Conservation (phyloP, 1,140 invertebrate genomes). For the Lasioglossum baleicum region DNA sequence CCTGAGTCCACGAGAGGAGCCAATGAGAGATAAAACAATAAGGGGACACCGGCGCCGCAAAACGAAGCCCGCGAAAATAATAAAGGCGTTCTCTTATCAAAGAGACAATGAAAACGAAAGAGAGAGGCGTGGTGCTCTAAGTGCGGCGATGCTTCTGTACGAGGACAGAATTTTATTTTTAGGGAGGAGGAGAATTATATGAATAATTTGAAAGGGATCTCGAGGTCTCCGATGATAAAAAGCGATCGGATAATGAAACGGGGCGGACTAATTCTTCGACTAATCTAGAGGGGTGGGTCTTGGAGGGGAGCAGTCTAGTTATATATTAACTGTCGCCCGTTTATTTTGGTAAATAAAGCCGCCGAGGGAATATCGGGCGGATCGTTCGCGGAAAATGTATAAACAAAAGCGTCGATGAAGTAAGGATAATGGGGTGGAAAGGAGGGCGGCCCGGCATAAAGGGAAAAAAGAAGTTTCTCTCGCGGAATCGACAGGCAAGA, state of each 20-base stretch:
- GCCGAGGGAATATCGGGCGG: neutral
- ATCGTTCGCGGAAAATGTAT: neutral
- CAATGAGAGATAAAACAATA: conserved; percentile 30
- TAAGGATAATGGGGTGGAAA: conserved; percentile 19
- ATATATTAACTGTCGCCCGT: too few relatives aligned
- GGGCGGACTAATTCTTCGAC: conserved; percentile 12
- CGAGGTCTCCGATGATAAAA: conserved; percentile 27
- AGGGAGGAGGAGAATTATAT: conserved; percentile 13
- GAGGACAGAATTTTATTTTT: conserved; percentile 7
- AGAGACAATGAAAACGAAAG: neutral
- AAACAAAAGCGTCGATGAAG: conserved; percentile 24
- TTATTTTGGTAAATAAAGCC: conserved; percentile 12
- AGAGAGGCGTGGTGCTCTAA: too few relatives aligned
- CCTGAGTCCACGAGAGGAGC: neutral
- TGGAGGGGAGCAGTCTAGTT: neutral
- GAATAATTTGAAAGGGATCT: conserved; percentile 35
- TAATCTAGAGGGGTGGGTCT: neutral
- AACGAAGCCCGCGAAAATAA: conserved; percentile 31
- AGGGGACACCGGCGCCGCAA: conserved; percentile 7
- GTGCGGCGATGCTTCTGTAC: neutral
- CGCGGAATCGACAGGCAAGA: conserved; percentile 27
- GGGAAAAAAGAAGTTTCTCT: conserved; percentile 13
- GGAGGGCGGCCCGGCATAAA: neutral
- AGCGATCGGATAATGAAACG: conserved; percentile 31
- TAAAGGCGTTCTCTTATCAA: conserved; percentile 37